These are phyloP conservation scores for Drosophila koepferae DNA, from an alignment of 2,888 invertebrate species.

Conservation along the genomic window DNA sequence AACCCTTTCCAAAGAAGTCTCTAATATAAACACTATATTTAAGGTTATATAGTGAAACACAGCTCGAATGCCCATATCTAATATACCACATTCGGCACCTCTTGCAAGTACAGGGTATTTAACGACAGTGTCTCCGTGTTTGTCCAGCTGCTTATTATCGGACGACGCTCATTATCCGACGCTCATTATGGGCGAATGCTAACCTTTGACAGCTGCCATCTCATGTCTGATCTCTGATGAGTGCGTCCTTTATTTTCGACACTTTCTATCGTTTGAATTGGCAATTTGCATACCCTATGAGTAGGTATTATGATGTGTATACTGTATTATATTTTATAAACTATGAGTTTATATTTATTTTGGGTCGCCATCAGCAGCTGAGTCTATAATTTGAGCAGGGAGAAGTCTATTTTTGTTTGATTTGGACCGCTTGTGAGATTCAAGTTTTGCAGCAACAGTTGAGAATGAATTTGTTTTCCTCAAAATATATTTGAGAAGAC, in stretches of 20 bases:
- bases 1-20: neutral
- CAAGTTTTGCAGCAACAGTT: too few relatives aligned
- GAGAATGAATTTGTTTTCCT: neutral
- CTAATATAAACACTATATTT: too few relatives aligned
- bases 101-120: conserved; percentile 8
- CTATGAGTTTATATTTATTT: neutral
- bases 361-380: neutral
- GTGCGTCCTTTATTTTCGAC: conserved; percentile 6
- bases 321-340: neutral
- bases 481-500: neutral
- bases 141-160: conserved; percentile 21
- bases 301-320: neutral
- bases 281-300: conserved; percentile 4
- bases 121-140: neutral
- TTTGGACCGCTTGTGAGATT: neutral
- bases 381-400: neutral
- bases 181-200: conserved; percentile 7
- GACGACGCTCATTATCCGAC: conserved; percentile 27
- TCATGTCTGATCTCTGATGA: neutral
- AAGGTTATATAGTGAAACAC: neutral
- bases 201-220: conserved; percentile 13
- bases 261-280: neutral
- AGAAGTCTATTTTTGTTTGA: neutral
- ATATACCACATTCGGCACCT: neutral
- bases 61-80: too few relatives aligned